Base-by-base conservation (phyloP, 2,113 vertebrate genomes). In the Eonycteris spelaea region DNA sequence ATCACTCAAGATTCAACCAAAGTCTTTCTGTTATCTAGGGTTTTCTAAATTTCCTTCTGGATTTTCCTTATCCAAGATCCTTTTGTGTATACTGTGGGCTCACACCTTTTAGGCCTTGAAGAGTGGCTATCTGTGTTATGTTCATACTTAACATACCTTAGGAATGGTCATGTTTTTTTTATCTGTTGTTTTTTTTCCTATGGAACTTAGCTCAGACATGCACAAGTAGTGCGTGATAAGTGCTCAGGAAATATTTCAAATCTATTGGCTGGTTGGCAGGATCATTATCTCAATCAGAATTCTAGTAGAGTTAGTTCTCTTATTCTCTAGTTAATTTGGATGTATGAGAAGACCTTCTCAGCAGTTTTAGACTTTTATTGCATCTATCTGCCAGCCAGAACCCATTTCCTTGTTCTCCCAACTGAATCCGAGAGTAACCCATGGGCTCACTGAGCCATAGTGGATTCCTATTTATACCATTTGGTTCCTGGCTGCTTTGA, bases 311-410 rank as follows among this genome's bases (percentile, higher is more conserved):
- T 63, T 91, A 68, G 28, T 85, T 35, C 7, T 93, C 33, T 73
- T 91, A n/a, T 35, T 88, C 15, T 30, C 10, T 75, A 30, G 19
- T 55, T 93, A 70, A 48, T 59, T 35, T 53, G 16, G 26, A 35
- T 82, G 45, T 16, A 71, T 53, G 43, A 43, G 61, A 86, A 80
- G 14, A 90, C 16, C 45, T 92, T 96, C 91, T 79, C 48, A 80
- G 38, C 28, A 90, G 1, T 93, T 88, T 59, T 48, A 91, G 85
- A 38, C 55, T 95, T 77, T 71, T 90, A n/a, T 45, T 92, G 51
- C 40, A 63, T 97, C 88, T 97, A 61, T 95, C 94, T 97, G 80
- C 74, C 55, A 89, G 70, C 63, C 12, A 80, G 19, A 95, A 75
- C 70, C 38, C 79, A 65, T 70, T 73, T 71, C 96, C 94, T 40